These are phyloP conservation scores for Myotis daubentonii DNA, from an alignment of 2,797 vertebrate genomes.

Conservation along the genomic window DNA sequence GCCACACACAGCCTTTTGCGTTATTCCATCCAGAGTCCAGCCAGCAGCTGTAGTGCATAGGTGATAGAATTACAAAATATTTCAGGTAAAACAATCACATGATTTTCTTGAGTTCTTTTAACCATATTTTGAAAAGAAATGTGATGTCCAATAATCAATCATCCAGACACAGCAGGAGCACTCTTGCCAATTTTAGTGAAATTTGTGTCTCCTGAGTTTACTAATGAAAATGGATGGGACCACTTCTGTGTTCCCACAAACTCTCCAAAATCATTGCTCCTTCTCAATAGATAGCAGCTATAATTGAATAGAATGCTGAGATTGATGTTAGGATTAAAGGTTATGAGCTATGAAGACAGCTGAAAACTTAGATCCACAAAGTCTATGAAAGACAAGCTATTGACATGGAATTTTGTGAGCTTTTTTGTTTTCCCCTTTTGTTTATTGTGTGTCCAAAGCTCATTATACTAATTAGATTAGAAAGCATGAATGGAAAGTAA, in stretches of 20 bases:
- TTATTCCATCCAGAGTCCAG: not conserved
- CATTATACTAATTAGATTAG: conserved; percentile 78
- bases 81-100: conserved; percentile 59
- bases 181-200: conserved; percentile 65
- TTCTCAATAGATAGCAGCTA: conserved; percentile 70
- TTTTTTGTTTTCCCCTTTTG: conserved; percentile 65
- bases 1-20: not conserved
- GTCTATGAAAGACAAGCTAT: conserved; percentile 60
- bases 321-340: conserved; percentile 80
- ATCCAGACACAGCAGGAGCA: conserved; percentile 57
- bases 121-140: conserved; percentile 61
- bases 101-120: conserved; percentile 73
- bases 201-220: conserved; percentile 67
- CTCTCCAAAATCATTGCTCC: conserved; percentile 64
- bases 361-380: conserved; percentile 72
- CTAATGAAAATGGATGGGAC: conserved; percentile 82
- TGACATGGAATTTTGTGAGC: conserved; percentile 69
- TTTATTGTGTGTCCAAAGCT: conserved; percentile 55
- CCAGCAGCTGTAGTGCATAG: not conserved
- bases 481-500: conserved; percentile 68
- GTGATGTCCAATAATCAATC: conserved; percentile 73
- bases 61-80: conserved; percentile 41
- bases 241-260: conserved; percentile 72
- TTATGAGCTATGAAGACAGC: conserved; percentile 80
- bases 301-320: conserved; percentile 72